Conservation (phyloP, 53 echinoderm and acorn worm genomes). For the Echinometra lucunter region DNA sequence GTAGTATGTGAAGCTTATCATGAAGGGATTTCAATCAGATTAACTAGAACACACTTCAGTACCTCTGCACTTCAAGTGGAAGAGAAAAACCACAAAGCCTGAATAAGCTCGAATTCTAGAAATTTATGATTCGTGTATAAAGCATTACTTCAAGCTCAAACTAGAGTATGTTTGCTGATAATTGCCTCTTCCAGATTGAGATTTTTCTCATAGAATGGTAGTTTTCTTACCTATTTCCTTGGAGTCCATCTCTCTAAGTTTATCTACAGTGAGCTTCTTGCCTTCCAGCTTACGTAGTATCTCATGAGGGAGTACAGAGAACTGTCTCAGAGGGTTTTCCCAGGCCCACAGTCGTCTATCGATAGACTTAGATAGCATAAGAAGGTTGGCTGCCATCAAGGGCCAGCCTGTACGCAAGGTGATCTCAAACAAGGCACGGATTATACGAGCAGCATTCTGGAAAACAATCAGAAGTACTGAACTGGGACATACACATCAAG, state of each 20-base stretch:
- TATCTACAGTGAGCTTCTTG: slow-evolving; percentile 78
- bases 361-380: slow-evolving; percentile 86
- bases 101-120: too few species aligned
- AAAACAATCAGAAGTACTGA: neutral
- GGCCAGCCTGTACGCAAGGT: slow-evolving; percentile 95
- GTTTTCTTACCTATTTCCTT: slow-evolving; percentile 83
- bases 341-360: slow-evolving; percentile 91
- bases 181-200: neutral
- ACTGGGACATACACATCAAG: neutral
- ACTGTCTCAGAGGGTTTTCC: slow-evolving; percentile 93
- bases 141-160: too few species aligned
- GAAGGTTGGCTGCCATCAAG: slow-evolving; percentile 81
- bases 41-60: too few species aligned
- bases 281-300: slow-evolving; percentile 83
- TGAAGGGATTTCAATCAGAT: too few species aligned
- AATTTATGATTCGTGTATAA: too few species aligned
- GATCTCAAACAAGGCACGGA: slow-evolving; percentile 95
- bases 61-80: too few species aligned
- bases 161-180: neutral
- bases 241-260: slow-evolving; percentile 85
- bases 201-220: neutral
- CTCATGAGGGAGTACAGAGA: slow-evolving; percentile 77
- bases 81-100: too few species aligned
- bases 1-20: too few species aligned
- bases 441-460: slow-evolving; percentile 93